Evolutionary conservation across 2,797 vertebrate species (phyloP), one percentile per base, ranked within the genome.

Genomic region (Pangasius mekongensis): DNA sequence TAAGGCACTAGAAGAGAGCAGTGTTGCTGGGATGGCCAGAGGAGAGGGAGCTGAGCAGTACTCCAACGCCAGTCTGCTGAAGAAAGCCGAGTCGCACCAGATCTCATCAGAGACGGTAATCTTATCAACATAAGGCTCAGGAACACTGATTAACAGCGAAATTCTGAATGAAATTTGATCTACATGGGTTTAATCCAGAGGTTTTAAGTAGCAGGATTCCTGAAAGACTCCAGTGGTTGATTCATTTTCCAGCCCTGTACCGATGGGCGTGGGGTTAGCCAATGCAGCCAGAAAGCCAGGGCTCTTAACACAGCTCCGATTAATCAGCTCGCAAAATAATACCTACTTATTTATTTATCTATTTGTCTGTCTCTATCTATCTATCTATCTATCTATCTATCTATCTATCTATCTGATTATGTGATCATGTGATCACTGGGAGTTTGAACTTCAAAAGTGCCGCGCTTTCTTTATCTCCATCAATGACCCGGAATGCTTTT

Each of bases 31-130:
- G 6, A 97, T 97, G 96, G 96, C 96, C 1, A 96, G 93, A 92
- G 96, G 96, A 92, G 96, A 96, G 84, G 96, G 96, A 86, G 92
- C 91, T 0, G 96, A 96, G 86, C 95, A 96, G 89, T 96, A 91
- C 90, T 95, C 95, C 27, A 95, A 94, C 83, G 89, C 94, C 84
- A 96, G 90, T 91, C 92, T 97, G 56, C 89, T 97, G 78, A 92
- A 43, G 95, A 96, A 94, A 89, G 95, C 13, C 90, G 56, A 84
- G 33, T 93, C 94, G 5, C 43, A 43, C 5, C 43, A 43, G 43
- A 43, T 43, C 43, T 6, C 43, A 43, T 6, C 43, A 43, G 7
- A 43, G 43, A 43, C 43, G 43, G 43, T 43, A 89, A 87, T 13
- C 11, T 22, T 5, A 11, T 14, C 0, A 14, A 66, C 10, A 2